A percentile compares a stretch with the other conserved stretches of the same genome.
Evolutionary conservation across 2,113 vertebrate species (phyloP).

Genomic region (Albula glossodonta): DNA sequence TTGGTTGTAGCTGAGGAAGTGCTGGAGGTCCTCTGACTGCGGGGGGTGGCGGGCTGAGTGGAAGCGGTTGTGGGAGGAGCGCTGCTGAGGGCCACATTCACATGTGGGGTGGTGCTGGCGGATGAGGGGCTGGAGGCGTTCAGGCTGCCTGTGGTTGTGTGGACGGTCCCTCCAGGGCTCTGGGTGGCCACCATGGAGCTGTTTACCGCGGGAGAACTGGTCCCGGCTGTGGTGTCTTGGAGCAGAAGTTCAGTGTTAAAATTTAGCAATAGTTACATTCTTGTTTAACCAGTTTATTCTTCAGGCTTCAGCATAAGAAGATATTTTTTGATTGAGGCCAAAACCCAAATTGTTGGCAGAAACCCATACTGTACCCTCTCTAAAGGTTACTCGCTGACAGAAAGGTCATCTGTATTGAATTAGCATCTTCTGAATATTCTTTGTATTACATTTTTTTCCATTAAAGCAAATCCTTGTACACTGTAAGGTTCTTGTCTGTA

Average conservation of each 20-base stretch:
- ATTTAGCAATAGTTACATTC: background rate
- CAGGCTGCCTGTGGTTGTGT: background rate
- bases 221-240: background rate
- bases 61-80: slow-evolving; percentile 39
- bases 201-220: background rate
- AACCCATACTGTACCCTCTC: background rate
- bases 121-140: background rate
- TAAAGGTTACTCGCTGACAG: slow-evolving; percentile 1
- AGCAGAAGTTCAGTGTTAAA: background rate
- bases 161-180: background rate
- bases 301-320: background rate
- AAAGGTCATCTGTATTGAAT: background rate
- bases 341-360: background rate
- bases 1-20: slow-evolving; percentile 41
- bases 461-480: background rate
- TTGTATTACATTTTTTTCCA: background rate
- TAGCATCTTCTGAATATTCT: background rate
- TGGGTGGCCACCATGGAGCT: slow-evolving; percentile 15
- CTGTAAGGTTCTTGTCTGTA: background rate
- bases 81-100: background rate
- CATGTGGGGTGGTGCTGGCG: background rate
- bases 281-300: background rate
- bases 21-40: slow-evolving; percentile 22
- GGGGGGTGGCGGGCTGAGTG: slow-evolving; percentile 27
- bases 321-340: background rate